These are phyloP conservation scores for Oenanthe melanoleuca DNA, from an alignment of 2,113 vertebrate genomes.

Conservation along the genomic window DNA sequence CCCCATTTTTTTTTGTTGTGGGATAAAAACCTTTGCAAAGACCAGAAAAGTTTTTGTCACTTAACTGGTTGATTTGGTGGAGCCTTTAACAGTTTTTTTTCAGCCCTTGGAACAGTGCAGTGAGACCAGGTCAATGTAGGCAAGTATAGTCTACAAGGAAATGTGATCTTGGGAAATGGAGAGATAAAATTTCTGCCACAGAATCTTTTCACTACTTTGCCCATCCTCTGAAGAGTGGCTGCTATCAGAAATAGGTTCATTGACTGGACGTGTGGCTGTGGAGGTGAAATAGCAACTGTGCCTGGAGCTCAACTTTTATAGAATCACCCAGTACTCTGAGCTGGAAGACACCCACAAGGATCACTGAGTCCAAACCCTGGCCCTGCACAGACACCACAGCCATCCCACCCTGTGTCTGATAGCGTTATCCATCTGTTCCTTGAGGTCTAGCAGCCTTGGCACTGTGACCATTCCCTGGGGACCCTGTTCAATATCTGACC, in stretches of 20 bases:
- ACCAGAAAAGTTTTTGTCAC: neutral
- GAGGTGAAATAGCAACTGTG: neutral
- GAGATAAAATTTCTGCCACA: neutral
- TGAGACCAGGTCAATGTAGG: neutral
- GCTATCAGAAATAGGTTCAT: neutral
- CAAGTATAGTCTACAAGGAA: too few species aligned
- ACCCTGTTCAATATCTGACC: neutral
- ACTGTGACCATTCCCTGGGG: neutral
- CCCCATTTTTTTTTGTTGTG: neutral
- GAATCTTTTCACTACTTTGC: neutral
- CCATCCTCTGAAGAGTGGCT: neutral
- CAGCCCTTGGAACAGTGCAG: neutral
- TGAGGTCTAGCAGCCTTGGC: neutral
- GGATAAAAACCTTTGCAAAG: neutral
- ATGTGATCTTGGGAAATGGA: neutral
- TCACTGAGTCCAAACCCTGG: neutral
- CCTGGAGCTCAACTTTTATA: neutral
- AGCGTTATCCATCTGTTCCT: neutral
- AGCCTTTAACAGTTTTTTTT: neutral
- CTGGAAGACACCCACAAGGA: neutral
- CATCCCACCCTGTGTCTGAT: neutral
- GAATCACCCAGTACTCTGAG: neutral
- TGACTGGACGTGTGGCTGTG: neutral
- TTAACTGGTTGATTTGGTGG: neutral
- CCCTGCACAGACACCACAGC: neutral